Base-by-base conservation (phyloP, 1,140 invertebrate genomes). In the Cotesia glomerata region DNA sequence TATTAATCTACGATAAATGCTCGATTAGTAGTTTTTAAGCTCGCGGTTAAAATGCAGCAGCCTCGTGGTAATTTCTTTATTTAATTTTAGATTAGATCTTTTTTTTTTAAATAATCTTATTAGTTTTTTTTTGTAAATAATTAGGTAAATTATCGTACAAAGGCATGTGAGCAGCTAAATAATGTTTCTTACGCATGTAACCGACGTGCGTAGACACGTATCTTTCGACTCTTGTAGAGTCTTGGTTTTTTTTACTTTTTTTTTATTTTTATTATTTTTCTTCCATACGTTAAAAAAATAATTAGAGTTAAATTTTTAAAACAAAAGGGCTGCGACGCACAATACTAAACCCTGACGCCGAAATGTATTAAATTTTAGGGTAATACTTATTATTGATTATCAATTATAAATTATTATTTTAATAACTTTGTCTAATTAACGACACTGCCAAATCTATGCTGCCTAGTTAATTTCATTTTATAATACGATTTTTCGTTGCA, bases 161-260 rank as follows among this genome's bases (percentile, higher is more conserved):
- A 69, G 35, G 39, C 32, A 13, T 18, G 67, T 56, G 56, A 61
- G 58, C 56, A 58, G 36, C 36, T 36, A 61, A 69, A 45, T 36
- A 16, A 61, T 59, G 67, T 36, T 69, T 69, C 35, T 26, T 16
- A 69, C 13, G 36, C 35, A 35, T 35, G 56, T 26, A 45, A 26
- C 35, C 45, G 1, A 39, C 32, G 66, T 58, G 34, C 7, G 36
- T 7, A 8, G 26, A 14, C 14, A 69, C 52, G 66, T 49, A 58
- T 59, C 36, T 45, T n/a, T 56, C 56, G 67, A 49, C 67, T 69
- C 67, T 69, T 69, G 67, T 69, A 61, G 67, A 69, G 67, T 69
- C 56, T 36, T 58, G 56, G 18, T 59, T 11, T 9, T 71, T 34
- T 52, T 18, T 26, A 26, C 26, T 26, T 49, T 45, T 52, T 52